Base-by-base conservation (phyloP, 2,888 invertebrate species). In the Brachypalpus laphriformis region DNA sequence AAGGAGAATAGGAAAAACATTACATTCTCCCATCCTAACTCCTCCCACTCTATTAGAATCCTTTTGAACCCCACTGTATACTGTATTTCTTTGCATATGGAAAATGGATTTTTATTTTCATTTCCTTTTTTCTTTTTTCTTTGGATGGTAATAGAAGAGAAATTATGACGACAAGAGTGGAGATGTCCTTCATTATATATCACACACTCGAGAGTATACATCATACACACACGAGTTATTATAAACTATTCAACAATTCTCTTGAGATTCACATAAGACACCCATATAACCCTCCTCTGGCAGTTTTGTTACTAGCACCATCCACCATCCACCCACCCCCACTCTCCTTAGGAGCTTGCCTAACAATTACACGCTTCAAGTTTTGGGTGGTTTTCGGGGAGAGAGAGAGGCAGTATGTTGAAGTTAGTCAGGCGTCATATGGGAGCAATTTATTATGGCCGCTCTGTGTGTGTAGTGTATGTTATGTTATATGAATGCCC, bases 221-320 rank as follows among this genome's bases (percentile, higher is more conserved):
- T 34, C 70, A 28, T 14, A 51, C 54, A 61, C 56, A 59, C 54
- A 42, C 63, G 45, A 74, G 68, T 59, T 80, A 75, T 75, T 85
- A 80, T 80, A 80, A 85, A 85, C 83, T 85, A 85, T 85, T 85
- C 75, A 85, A 85, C 83, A 85, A 80, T 71, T 65, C 83, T 61
- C 83, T 75, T 31, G 75, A 80, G 80, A 70, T 65, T 22, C 71
- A 59, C 54, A 85, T 47, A 75, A 66, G 65, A 75, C 51, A 54
- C 51, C 54, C 75, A 63, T 14, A 16, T 34, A 40, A 75, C 34
- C n/a, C 49, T 28, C 42, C 20, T 37, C 34, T 25, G 42, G 37
- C 57, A 47, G 37, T 18, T 18, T 40, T 40, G 5, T 14, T 14
- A 40, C 40, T 40, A 40, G 14, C 14, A 40, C 40, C 40, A 40